Conservation (phyloP, 1,140 invertebrate genomes). For the Campoletis sonorensis region DNA sequence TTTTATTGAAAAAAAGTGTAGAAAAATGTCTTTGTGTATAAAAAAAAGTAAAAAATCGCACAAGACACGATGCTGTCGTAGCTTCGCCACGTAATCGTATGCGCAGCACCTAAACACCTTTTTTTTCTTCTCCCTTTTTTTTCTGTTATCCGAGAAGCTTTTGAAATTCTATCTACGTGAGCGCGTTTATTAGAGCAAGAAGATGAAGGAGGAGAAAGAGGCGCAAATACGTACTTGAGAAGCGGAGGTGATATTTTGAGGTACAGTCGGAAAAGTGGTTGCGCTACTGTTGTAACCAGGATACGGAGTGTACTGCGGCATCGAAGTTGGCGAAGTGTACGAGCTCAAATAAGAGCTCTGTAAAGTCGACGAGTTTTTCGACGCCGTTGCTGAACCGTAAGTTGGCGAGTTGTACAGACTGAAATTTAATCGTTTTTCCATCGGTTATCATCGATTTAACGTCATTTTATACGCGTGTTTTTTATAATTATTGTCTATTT, state of each 20-base stretch:
- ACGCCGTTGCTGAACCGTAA: constrained; percentile 65
- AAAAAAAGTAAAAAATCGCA: too few species aligned
- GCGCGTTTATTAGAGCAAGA: not conserved
- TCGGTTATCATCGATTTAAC: not conserved
- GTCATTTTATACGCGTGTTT: too few species aligned
- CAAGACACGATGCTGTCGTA: too few species aligned
- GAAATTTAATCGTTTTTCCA: constrained; percentile 23
- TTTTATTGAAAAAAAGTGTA: too few species aligned
- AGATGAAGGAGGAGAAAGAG: not conserved
- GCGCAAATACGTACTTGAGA: constrained; percentile 77
- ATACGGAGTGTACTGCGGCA: constrained; percentile 79
- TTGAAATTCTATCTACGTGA: constrained; percentile 2
- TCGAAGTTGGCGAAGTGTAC: constrained; percentile 71
- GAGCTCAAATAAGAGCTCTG: constrained; percentile 74
- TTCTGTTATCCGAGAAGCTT: not conserved
- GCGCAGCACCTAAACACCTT: too few species aligned
- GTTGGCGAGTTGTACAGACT: constrained; percentile 71
- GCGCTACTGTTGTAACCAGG: constrained; percentile 78
- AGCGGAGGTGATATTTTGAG: constrained; percentile 81
- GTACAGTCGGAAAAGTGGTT: constrained; percentile 76
- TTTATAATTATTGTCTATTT: too few species aligned
- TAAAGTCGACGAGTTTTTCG: constrained; percentile 76
- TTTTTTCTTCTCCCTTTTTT: too few species aligned
- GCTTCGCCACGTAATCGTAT: too few species aligned
- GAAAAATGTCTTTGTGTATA: too few species aligned